phyloP scores from a whole-genome alignment of 37 sponge, comb jelly and placozoan genomes.

The Aplysina aerophoba region DNA sequence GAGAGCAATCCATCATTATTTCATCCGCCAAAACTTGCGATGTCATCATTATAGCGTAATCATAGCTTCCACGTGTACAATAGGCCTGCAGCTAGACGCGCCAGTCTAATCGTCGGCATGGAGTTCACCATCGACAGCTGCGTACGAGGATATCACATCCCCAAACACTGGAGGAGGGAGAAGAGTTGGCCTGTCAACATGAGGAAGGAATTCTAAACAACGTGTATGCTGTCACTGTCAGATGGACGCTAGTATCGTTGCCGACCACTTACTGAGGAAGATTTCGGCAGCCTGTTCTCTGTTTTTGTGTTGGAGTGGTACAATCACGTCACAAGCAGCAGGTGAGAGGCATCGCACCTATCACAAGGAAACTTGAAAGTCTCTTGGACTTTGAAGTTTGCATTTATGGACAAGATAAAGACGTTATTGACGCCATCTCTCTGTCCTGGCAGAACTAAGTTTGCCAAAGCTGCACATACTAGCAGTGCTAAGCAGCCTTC shows the following conservation, averaged over 20 bases:
- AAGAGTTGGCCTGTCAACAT: slow-evolving; percentile 20
- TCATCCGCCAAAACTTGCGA: too few species aligned
- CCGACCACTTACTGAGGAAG: slow-evolving; percentile 40
- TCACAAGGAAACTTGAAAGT: slow-evolving; percentile 51
- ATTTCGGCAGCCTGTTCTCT: slow-evolving; percentile 42
- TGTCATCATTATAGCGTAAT: too few species aligned
- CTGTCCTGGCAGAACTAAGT: background rate
- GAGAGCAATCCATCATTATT: too few species aligned
- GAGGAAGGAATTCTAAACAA: slow-evolving; percentile 24
- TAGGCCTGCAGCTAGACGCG: too few species aligned
- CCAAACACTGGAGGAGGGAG: slow-evolving; percentile 24
- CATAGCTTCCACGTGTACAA: too few species aligned
- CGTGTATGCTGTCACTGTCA: slow-evolving; percentile 44
- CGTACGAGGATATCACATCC: slow-evolving; percentile 38
- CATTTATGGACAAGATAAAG: slow-evolving; percentile 25
- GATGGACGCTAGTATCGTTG: background rate
- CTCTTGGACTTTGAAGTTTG: slow-evolving; percentile 29
- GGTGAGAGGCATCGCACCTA: slow-evolving; percentile 28
- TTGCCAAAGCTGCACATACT: slow-evolving; percentile 12
- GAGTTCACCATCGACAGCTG: background rate
- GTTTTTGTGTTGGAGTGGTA: slow-evolving; percentile 21
- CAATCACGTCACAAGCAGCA: slow-evolving; percentile 26
- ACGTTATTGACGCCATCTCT: slow-evolving; percentile 18
- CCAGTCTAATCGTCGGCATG: too few species aligned
- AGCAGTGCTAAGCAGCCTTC: background rate